Conservation (phyloP, 2,797 vertebrate genomes). For the Ctenopoma multispine region DNA sequence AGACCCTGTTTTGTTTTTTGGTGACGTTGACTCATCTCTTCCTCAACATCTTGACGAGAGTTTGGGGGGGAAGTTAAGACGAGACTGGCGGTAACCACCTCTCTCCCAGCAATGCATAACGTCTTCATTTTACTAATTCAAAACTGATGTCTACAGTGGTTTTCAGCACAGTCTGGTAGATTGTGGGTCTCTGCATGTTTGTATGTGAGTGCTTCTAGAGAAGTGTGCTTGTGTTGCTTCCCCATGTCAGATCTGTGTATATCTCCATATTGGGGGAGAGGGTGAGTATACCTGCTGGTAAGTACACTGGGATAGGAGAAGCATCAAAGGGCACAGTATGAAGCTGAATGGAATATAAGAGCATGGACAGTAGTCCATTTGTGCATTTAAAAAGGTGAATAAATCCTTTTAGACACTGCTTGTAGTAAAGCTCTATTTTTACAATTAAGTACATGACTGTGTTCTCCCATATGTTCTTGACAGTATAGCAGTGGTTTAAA, state of each 20-base stretch:
- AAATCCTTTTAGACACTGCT: slow-evolving; percentile 15
- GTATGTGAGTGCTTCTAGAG: slow-evolving; percentile 59
- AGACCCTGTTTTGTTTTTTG: slow-evolving; percentile 42
- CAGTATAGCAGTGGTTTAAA: slow-evolving; percentile 23
- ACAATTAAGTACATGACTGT: slow-evolving; percentile 8
- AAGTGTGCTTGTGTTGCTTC: slow-evolving; percentile 65
- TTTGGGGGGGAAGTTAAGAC: slow-evolving; percentile 27
- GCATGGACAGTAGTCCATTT: slow-evolving; percentile 15
- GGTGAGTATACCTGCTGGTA: slow-evolving; percentile 81
- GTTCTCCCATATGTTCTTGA: slow-evolving; percentile 24
- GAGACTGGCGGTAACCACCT: slow-evolving; percentile 57
- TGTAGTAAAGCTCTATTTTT: slow-evolving; percentile 15
- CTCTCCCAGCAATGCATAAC: slow-evolving; percentile 55
- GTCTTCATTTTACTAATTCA: slow-evolving; percentile 45
- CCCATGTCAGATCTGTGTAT: slow-evolving; percentile 79
- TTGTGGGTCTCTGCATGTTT: slow-evolving; percentile 54
- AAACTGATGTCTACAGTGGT: slow-evolving; percentile 41
- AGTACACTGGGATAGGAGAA: slow-evolving; percentile 70
- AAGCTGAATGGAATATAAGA: slow-evolving; percentile 28
- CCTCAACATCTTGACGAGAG: slow-evolving; percentile 36
- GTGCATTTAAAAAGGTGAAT: slow-evolving; percentile 24
- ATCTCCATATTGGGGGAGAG: slow-evolving; percentile 74
- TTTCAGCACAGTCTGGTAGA: slow-evolving; percentile 45
- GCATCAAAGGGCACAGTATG: slow-evolving; percentile 19
- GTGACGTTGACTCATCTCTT: slow-evolving; percentile 49